Conservation (phyloP, 1,140 invertebrate genomes). For the Nebria ingens region DNA sequence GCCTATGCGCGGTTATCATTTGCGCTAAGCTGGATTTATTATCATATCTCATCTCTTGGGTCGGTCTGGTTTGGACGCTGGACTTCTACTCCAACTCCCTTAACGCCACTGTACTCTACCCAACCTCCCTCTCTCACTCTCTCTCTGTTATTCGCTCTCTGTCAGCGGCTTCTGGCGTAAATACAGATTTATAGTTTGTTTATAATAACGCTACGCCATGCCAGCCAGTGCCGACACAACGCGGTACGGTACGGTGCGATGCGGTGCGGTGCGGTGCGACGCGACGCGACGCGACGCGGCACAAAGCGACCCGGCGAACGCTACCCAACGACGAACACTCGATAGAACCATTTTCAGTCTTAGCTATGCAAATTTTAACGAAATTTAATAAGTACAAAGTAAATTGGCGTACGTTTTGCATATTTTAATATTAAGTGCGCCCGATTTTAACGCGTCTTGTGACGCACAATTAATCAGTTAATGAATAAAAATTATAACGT, state of each 20-base stretch:
- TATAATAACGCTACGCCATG: no score
- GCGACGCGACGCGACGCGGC: no score
- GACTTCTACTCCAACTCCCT: not conserved
- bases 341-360: not conserved
- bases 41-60: slow-evolving; percentile 2
- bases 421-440: slow-evolving; percentile 9
- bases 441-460: not conserved
- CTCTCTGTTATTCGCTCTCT: not conserved
- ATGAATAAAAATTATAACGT: slow-evolving; percentile 3
- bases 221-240: no score
- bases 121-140: not conserved
- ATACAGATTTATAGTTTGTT: slow-evolving; percentile 9
- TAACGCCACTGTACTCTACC: not conserved
- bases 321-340: no score
- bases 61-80: not conserved
- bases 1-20: slow-evolving; percentile 2
- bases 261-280: no score
- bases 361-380: slow-evolving; percentile 1
- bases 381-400: slow-evolving; percentile 10
- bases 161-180: not conserved
- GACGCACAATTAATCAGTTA: not conserved
- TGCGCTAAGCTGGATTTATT: slow-evolving; percentile 4
- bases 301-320: no score
- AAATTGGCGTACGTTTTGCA: slow-evolving; percentile 6
- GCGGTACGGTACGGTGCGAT: not conserved